Evolutionary conservation across 2,797 vertebrate species (phyloP).

Genomic region (Siniperca undulata): DNA sequence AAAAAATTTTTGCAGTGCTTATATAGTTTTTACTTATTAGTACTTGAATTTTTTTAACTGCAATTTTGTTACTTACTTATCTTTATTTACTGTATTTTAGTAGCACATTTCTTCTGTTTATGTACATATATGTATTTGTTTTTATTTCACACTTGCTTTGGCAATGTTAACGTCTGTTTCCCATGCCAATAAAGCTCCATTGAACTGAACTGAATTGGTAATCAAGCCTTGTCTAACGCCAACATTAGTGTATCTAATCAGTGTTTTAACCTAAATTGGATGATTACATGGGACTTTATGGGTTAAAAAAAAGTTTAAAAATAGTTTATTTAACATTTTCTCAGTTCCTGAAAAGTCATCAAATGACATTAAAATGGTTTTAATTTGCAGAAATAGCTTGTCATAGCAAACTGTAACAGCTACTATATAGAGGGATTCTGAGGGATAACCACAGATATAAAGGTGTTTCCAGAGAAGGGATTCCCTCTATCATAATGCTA

Average conservation of each 20-base stretch:
- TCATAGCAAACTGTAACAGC: constrained; percentile 35
- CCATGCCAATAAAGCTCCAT: no score
- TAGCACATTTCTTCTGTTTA: no score
- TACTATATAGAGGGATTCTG: background rate
- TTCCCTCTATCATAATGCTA: constrained; percentile 43
- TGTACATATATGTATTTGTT: no score
- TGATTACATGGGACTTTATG: background rate
- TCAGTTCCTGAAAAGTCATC: constrained; percentile 23
- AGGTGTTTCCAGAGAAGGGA: constrained; percentile 50
- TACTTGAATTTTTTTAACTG: no score
- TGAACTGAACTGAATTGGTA: background rate
- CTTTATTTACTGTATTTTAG: no score
- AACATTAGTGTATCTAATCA: background rate
- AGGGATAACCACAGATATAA: constrained; percentile 18
- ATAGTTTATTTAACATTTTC: background rate
- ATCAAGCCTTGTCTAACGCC: background rate
- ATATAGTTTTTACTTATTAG: no score
- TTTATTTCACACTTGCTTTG: no score
- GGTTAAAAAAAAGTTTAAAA: background rate
- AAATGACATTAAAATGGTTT: constrained; percentile 13
- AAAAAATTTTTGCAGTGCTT: no score
- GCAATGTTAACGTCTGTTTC: no score
- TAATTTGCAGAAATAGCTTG: constrained; percentile 28
- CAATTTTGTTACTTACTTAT: no score
- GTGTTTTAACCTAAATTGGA: background rate